phyloP scores from a whole-genome alignment of 2,113 vertebrate species.

The Oncorhynchus gorbuscha region DNA sequence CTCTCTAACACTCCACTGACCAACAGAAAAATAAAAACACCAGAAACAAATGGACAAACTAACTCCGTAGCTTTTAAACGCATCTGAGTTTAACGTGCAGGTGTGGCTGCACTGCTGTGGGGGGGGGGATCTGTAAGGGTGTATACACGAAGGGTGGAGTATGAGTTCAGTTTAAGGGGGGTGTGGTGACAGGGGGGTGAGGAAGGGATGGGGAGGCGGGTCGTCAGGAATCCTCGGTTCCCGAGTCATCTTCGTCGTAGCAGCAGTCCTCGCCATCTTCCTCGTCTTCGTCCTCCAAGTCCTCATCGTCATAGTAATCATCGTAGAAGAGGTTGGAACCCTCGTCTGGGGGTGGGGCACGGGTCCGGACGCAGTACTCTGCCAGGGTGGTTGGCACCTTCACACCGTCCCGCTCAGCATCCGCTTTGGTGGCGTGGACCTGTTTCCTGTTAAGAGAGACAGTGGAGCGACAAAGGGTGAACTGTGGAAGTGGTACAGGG shows the following conservation, averaged over 20 bases:
- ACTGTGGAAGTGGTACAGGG: neutral
- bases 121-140: no score
- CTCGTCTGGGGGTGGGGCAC: conserved; percentile 84
- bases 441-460: conserved; percentile 79
- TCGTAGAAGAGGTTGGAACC: conserved; percentile 93
- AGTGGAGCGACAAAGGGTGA: neutral
- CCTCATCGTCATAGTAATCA: conserved; percentile 89
- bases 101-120: conserved; percentile 29
- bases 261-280: conserved; percentile 79
- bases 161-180: neutral
- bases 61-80: conserved; percentile 16
- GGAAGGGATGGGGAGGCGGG: neutral
- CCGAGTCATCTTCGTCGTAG: conserved; percentile 87
- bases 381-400: conserved; percentile 92
- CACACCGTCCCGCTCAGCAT: conserved; percentile 88
- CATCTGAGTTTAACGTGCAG: conserved; percentile 48
- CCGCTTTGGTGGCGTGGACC: conserved; percentile 89
- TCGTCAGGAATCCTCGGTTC: conserved; percentile 89
- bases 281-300: conserved; percentile 79
- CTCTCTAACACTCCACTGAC: conserved; percentile 28
- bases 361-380: conserved; percentile 93
- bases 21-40: conserved; percentile 14
- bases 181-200: neutral
- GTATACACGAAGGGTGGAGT: neutral
- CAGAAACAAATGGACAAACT: conserved; percentile 23